These are phyloP conservation scores for Corapipo altera DNA, from an alignment of 2,113 vertebrate species.

Conservation along the genomic window DNA sequence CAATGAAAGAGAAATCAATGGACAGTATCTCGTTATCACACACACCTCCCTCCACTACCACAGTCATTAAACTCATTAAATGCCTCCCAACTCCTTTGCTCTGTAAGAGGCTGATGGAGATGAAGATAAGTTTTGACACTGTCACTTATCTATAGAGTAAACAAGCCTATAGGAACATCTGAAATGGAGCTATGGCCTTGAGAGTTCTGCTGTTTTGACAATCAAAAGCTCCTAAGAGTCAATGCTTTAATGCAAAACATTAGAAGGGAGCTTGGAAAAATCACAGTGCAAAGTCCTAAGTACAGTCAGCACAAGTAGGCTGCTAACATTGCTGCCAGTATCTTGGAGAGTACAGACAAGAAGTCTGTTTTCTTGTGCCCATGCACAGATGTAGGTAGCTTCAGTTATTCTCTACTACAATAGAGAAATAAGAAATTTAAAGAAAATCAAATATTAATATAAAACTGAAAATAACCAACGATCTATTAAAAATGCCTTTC, in stretches of 20 bases:
- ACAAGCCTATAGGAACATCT: not conserved
- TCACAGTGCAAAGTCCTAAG: not conserved
- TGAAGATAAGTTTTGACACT: not conserved
- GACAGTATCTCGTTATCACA: not conserved
- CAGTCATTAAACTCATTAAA: conserved; percentile 15
- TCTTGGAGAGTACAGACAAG: not conserved
- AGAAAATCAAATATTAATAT: not conserved
- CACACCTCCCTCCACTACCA: not conserved
- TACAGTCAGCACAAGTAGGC: not conserved
- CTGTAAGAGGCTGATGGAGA: not conserved
- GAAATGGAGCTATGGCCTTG: not conserved
- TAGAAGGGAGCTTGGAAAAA: not conserved
- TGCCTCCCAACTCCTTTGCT: not conserved
- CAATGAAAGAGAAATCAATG: not conserved
- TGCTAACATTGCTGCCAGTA: not conserved
- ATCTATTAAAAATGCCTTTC: not conserved
- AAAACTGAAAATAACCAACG: not conserved
- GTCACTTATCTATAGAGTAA: not conserved
- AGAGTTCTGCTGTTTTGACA: not conserved
- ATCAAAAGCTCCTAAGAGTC: not conserved
- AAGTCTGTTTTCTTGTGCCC: not conserved
- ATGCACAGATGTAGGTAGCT: not conserved
- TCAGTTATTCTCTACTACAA: not conserved
- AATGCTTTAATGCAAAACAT: not conserved
- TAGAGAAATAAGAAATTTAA: not conserved